phyloP scores from a whole-genome alignment of 2,797 vertebrate species.

The Phataginus tetradactyla region DNA sequence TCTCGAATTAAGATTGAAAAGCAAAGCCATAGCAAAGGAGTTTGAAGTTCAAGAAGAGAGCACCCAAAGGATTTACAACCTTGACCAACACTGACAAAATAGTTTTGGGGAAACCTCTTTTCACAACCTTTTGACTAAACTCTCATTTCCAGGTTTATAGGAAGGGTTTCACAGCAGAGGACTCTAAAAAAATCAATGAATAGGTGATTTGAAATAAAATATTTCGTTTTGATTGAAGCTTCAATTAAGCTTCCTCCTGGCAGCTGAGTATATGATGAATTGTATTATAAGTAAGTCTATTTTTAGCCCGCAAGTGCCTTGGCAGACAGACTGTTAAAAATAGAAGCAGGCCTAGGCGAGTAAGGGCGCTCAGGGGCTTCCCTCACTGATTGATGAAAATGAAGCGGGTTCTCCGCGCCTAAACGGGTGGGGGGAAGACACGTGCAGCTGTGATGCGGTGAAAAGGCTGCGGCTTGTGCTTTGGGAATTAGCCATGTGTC shows the following conservation, averaged over 20 bases:
- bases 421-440: slow-evolving; percentile 53
- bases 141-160: not conserved
- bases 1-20: slow-evolving; percentile 1
- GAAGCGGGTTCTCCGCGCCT: slow-evolving; percentile 49
- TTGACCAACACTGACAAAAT: not conserved
- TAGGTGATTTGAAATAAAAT: slow-evolving; percentile 80
- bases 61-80: not conserved
- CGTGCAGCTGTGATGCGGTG: not conserved
- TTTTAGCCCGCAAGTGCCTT: slow-evolving; percentile 85
- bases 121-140: not conserved
- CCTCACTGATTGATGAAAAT: slow-evolving; percentile 70
- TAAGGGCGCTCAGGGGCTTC: slow-evolving; percentile 64
- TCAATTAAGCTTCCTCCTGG: slow-evolving; percentile 78
- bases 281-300: slow-evolving; percentile 83
- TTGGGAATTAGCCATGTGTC: not conserved
- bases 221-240: slow-evolving; percentile 80
- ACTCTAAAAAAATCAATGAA: slow-evolving; percentile 25
- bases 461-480: not conserved
- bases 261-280: slow-evolving; percentile 77
- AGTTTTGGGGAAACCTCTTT: not conserved
- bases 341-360: slow-evolving; percentile 72
- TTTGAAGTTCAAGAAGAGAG: not conserved
- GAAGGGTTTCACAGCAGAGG: not conserved
- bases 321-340: slow-evolving; percentile 82
- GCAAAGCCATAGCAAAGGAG: not conserved